Base-by-base conservation (phyloP, 2,888 invertebrate species). In the Azorinus chamasolen region DNA sequence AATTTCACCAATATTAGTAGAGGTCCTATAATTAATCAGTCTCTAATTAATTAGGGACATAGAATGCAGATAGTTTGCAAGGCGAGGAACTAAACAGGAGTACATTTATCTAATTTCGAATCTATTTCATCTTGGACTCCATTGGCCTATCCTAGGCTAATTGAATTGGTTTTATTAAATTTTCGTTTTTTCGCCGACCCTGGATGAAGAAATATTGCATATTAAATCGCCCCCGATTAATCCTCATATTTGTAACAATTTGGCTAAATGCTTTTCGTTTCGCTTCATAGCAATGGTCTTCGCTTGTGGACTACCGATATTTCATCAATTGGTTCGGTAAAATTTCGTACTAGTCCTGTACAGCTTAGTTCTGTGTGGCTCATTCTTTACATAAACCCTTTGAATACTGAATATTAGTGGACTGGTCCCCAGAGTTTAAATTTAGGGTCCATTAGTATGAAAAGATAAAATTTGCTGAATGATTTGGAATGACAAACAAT, bases 181-280 rank as follows among this genome's bases (percentile, higher is more conserved):
- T 53, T 55, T 37, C 39, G 46, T 25, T 54, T 54, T 48, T 53
- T 45, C 39, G 16, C 14, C 46, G 62, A 61, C 69, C 69, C 39
- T 53, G 25, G 66, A 71, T 65, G 65, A 62, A 71, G 76, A 71
- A 76, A 71, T 61, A 70, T 76, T 50, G 62, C 62, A 65, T 61
- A 76, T 76, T 70, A 76, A 65, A 63, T 76, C 75, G 64, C 51
- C 66, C 59, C 54, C 61, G 48, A 66, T 76, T 76, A 71, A 64
- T 50, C 70, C 45, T 70, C 70, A 76, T 76, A 66, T 62, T 76
- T 65, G 62, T 76, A 55, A 76, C 70, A 66, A 76, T 65, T 71
- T 65, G 59, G 50, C 62, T 62, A 41, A 32, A 51, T 68, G 63
- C 53, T 63, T 63, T 63, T 63, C 63, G 25, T 63, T 32, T 4